These are phyloP conservation scores for Struthio camelus DNA, from an alignment of 2,113 vertebrate genomes.

Conservation along the genomic window DNA sequence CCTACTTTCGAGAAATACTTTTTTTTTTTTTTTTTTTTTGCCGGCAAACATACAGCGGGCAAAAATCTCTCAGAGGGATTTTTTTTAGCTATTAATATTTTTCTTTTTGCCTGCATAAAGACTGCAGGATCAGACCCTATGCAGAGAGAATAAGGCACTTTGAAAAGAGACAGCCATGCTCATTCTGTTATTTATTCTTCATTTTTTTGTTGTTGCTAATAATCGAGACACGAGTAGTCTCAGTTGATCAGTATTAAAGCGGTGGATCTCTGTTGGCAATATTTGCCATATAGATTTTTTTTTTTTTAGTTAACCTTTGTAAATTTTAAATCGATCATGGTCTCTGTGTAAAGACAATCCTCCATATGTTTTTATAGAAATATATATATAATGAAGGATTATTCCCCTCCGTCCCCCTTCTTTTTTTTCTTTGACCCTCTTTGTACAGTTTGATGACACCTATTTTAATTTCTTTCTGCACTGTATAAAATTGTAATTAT, in stretches of 20 bases:
- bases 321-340: constrained; percentile 71
- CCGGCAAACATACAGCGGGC: not conserved
- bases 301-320: constrained; percentile 76
- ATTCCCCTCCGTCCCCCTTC: constrained; percentile 8
- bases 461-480: constrained; percentile 87
- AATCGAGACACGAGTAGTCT: constrained; percentile 79
- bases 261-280: constrained; percentile 93
- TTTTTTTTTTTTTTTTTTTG: not conserved
- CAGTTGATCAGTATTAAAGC: constrained; percentile 81
- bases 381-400: constrained; percentile 84
- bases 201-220: constrained; percentile 71
- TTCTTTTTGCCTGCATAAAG: constrained; percentile 9
- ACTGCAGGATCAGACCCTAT: constrained; percentile 56
- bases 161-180: constrained; percentile 83
- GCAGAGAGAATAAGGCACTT: constrained; percentile 92
- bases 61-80: constrained; percentile 27
- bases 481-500: constrained; percentile 89
- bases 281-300: constrained; percentile 86
- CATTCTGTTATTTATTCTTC: constrained; percentile 94
- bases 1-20: not conserved
- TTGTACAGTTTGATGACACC: constrained; percentile 76
- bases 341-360: constrained; percentile 76
- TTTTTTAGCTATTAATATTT: not conserved
- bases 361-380: constrained; percentile 81
- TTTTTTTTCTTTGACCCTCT: constrained; percentile 39